A percentile compares a stretch with the other conserved stretches of the same genome.
Conservation (phyloP, 2,888 invertebrate genomes). For the Helobdella robusta region DNA sequence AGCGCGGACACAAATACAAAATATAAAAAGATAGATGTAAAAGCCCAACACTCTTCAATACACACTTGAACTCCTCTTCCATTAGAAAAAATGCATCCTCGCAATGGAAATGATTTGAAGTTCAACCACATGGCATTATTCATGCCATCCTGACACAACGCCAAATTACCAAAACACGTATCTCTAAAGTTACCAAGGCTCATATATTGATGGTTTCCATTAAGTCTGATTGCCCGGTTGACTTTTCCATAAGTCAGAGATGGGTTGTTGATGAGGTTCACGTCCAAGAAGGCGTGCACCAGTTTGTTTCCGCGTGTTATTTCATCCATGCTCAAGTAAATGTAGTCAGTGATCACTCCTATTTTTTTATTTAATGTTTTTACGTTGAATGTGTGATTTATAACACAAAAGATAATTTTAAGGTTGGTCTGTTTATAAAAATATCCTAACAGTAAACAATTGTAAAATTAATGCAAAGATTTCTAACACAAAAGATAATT, state of each 20-base stretch:
- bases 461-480: too few relatives aligned
- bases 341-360: slow-evolving; percentile 35
- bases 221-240: slow-evolving; percentile 40
- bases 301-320: slow-evolving; percentile 33
- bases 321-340: slow-evolving; percentile 40
- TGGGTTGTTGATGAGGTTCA: slow-evolving; percentile 37
- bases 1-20: not conserved
- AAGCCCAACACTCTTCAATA: slow-evolving; percentile 33
- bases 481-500: too few relatives aligned
- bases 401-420: too few relatives aligned
- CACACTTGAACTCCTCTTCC: slow-evolving; percentile 34
- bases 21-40: not conserved
- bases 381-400: too few relatives aligned
- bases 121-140: slow-evolving; percentile 44
- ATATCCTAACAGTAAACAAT: too few relatives aligned
- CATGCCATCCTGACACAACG: slow-evolving; percentile 40
- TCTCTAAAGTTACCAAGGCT: slow-evolving; percentile 40
- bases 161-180: slow-evolving; percentile 44
- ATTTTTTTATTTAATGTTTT: too few relatives aligned
- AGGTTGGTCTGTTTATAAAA: too few relatives aligned
- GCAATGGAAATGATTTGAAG: slow-evolving; percentile 39
- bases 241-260: slow-evolving; percentile 39
- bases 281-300: slow-evolving; percentile 35
- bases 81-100: slow-evolving; percentile 38
- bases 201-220: slow-evolving; percentile 42